Conservation (phyloP, 2,797 vertebrate species). For the Alcedo quadribrachys region DNA sequence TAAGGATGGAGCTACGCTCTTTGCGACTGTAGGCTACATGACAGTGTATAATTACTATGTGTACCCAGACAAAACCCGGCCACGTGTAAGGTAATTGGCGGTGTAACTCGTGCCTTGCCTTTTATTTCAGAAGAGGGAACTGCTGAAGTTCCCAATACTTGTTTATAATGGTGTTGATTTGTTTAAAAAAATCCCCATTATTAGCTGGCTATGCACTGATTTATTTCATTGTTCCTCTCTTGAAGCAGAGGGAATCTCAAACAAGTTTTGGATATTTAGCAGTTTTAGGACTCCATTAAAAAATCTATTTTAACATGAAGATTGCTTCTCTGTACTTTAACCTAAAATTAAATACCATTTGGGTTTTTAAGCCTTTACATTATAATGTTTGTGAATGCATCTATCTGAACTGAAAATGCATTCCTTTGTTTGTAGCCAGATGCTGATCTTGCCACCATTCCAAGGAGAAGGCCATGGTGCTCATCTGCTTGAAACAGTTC, state of each 20-base stretch:
- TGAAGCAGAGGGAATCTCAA: slow-evolving; percentile 60
- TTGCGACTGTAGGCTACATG: slow-evolving; percentile 99
- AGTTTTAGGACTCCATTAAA: slow-evolving; percentile 27
- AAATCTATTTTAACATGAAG: neutral
- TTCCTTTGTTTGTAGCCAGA: slow-evolving; percentile 86
- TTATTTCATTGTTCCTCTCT: slow-evolving; percentile 75
- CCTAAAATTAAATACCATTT: slow-evolving; percentile 3
- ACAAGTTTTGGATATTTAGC: slow-evolving; percentile 55
- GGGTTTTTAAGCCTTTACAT: neutral
- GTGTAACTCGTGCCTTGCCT: slow-evolving; percentile 95
- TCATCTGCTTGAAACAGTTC: slow-evolving; percentile 95
- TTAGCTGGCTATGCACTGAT: slow-evolving; percentile 72
- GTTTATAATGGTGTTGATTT: slow-evolving; percentile 82
- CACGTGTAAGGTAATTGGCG: slow-evolving; percentile 99
- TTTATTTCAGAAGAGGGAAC: slow-evolving; percentile 87
- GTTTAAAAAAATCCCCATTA: slow-evolving; percentile 76
- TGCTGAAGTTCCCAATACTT: slow-evolving; percentile 85
- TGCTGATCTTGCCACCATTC: slow-evolving; percentile 96
- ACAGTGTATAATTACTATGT: slow-evolving; percentile 99
- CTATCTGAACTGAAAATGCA: slow-evolving; percentile 37
- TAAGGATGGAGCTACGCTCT: slow-evolving; percentile 99
- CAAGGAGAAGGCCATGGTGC: slow-evolving; percentile 98
- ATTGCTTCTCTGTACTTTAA: neutral
- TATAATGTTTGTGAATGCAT: neutral
- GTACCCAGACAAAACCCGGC: slow-evolving; percentile 99